Evolutionary conservation across 2,797 vertebrate genomes (phyloP), one percentile per base, ranked within the genome.

Genomic region (Avahi laniger): DNA sequence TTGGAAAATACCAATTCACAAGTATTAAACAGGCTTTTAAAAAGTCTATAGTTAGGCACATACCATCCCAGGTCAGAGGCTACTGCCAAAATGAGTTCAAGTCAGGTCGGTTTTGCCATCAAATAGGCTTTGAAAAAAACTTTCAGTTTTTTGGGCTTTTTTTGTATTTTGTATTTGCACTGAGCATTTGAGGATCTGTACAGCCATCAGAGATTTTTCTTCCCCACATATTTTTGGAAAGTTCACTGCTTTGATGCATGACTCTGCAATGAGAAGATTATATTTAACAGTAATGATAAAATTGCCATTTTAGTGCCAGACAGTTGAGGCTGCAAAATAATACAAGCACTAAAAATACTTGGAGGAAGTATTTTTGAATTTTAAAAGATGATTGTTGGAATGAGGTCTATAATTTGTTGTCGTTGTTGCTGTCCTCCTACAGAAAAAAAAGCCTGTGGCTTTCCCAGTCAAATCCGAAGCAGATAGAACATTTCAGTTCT

Each of bases 391-490:
- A 30, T 84, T 80, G 15, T 90, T 90, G 50, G 33, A 84, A 85
- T 46, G 11, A 93, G 13, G 15, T 43, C 14, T 79, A 46, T 50
- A 79, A 50, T 90, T 95, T 63, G 43, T 69, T 41, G 69, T 79
- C 80, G 18, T 82, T 87, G 48, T 30, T 95, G 7, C 81, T 93
- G 28, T 79, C 92, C 12, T 88, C 73, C 93, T 96, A 13, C 95
- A 99, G 99, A 99, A 98, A 98, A 99, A 98, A 28, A 96, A 98
- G 69, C 96, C 98, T 67, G 98, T 99, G 97, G 98, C 99, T 97
- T 99, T 99, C 97, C 98, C 98, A 84, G 98, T 98, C 96, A 99
- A 98, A 93, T 93, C 96, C 11, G 97, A 98, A 96, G 97, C 97
- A 76, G 98, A 99, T 86, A 96, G 86, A 91, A 98, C 96, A 91